Percentiles rank a stretch among this genome's conserved stretches.
Evolutionary conservation across 2,888 invertebrate species (phyloP).

Genomic region (Onchidella celtica): DNA sequence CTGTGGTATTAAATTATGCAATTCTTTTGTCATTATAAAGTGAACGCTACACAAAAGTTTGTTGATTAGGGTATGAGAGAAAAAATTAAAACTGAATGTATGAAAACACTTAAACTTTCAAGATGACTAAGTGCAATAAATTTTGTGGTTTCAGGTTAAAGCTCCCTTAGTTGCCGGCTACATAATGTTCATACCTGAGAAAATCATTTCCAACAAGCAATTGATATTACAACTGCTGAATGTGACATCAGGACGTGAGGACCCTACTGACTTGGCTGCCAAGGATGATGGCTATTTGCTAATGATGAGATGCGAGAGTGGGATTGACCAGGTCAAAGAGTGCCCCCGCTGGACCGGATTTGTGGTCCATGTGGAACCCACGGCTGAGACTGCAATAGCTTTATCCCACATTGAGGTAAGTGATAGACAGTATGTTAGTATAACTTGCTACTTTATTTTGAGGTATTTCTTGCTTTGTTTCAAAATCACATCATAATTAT

Average conservation of each 20-base stretch:
- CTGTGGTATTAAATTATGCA: too few species aligned
- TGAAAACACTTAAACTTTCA: too few species aligned
- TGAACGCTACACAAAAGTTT: too few species aligned
- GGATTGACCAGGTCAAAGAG: conserved; percentile 58
- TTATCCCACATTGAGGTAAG: conserved; percentile 80
- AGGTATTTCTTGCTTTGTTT: too few species aligned
- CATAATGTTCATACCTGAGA: conserved; percentile 80
- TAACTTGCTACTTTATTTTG: too few species aligned
- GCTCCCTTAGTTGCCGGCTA: conserved; percentile 79
- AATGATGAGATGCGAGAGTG: conserved; percentile 74
- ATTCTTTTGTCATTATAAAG: too few species aligned
- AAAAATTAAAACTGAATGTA: too few species aligned
- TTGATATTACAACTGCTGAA: conserved; percentile 80
- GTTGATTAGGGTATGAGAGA: too few species aligned
- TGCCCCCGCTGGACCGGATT: conserved; percentile 77
- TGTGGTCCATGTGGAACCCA: conserved; percentile 79
- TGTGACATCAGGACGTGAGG: conserved; percentile 81
- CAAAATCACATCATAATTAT: too few species aligned
- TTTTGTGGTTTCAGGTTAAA: conserved; percentile 68
- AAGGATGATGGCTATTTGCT: conserved; percentile 77
- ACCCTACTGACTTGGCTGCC: conserved; percentile 55
- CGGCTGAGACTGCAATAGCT: conserved; percentile 81
- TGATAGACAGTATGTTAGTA: too few species aligned
- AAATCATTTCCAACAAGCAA: conserved; percentile 74
- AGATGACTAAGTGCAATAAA: too few species aligned